These are phyloP conservation scores for Apogon hyalosoma DNA, from an alignment of 2,797 vertebrate species.

Conservation along the genomic window DNA sequence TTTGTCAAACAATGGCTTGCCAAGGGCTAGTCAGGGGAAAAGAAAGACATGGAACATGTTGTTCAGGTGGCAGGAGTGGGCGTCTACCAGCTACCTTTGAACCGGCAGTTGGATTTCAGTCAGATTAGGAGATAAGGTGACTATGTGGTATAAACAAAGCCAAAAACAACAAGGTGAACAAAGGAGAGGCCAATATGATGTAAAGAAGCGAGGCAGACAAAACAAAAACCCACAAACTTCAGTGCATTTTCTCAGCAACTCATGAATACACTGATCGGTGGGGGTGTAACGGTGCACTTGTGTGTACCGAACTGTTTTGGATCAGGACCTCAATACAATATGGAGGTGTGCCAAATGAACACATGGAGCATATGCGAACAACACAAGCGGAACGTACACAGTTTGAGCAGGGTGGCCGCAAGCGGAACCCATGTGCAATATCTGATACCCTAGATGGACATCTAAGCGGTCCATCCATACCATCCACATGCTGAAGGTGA, in stretches of 20 bases:
- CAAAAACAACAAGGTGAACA: neutral
- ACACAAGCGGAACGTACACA: too few relatives aligned
- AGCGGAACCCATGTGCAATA: too few relatives aligned
- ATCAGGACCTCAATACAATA: too few relatives aligned
- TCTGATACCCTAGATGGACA: too few relatives aligned
- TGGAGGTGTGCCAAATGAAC: too few relatives aligned
- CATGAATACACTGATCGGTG: neutral
- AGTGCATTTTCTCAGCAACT: neutral
- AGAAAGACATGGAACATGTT: constrained; percentile 1
- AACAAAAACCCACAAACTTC: neutral
- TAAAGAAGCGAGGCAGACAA: neutral
- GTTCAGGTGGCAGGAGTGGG: constrained; percentile 8
- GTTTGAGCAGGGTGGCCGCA: too few relatives aligned
- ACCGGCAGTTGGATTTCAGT: constrained; percentile 1
- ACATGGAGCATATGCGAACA: too few relatives aligned
- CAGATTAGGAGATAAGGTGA: constrained; percentile 8
- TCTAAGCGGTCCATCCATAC: too few relatives aligned
- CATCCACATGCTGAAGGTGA: too few relatives aligned
- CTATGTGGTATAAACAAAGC: neutral
- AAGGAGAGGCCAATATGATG: neutral
- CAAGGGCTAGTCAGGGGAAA: constrained; percentile 12
- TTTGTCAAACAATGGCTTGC: constrained; percentile 49
- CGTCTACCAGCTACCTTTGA: constrained; percentile 10
- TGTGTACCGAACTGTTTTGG: too few relatives aligned
- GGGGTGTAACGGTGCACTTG: too few relatives aligned